Conservation (phyloP, 1,140 invertebrate species). For the Drosophila littoralis region DNA sequence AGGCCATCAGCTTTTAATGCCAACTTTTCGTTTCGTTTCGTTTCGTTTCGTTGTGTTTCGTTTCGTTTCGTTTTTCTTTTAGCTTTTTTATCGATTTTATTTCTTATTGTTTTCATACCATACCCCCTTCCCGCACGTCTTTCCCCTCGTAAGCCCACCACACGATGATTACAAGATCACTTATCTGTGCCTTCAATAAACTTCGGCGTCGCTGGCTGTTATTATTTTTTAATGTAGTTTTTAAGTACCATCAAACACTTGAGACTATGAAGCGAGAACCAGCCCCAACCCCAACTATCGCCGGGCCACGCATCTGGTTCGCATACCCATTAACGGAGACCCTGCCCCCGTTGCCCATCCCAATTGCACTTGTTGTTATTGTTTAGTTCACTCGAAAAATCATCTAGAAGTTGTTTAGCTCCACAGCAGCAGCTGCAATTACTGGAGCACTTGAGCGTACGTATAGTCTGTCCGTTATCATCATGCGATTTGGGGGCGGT, state of each 20-base stretch:
- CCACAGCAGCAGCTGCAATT: conserved; percentile 52
- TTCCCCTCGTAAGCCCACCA: background rate
- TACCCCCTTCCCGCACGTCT: background rate
- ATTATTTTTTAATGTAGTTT: conserved; percentile 83
- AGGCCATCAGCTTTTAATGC: conserved; percentile 49
- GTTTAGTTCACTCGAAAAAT: conserved; percentile 43
- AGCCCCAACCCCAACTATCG: conserved; percentile 32
- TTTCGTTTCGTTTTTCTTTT: conserved; percentile 36
- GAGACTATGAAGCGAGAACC: conserved; percentile 77
- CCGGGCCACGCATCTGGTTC: conserved; percentile 25
- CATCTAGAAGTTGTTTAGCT: conserved; percentile 69
- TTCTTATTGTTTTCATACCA: conserved; percentile 71
- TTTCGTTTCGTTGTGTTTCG: conserved; percentile 11
- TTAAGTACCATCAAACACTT: conserved; percentile 82
- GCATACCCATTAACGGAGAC: conserved; percentile 39
- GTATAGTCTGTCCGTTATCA: conserved; percentile 16
- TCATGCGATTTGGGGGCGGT: conserved; percentile 27
- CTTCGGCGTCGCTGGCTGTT: conserved; percentile 73
- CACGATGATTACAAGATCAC: conserved; percentile 80
- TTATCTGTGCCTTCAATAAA: conserved; percentile 78
- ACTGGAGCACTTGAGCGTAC: conserved; percentile 34
- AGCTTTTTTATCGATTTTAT: conserved; percentile 68
- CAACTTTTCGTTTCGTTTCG: conserved; percentile 58
- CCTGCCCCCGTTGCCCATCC: background rate
- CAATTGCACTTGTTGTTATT: conserved; percentile 13